Conservation (phyloP, 2,888 invertebrate species). For the Eupithecia inturbata region DNA sequence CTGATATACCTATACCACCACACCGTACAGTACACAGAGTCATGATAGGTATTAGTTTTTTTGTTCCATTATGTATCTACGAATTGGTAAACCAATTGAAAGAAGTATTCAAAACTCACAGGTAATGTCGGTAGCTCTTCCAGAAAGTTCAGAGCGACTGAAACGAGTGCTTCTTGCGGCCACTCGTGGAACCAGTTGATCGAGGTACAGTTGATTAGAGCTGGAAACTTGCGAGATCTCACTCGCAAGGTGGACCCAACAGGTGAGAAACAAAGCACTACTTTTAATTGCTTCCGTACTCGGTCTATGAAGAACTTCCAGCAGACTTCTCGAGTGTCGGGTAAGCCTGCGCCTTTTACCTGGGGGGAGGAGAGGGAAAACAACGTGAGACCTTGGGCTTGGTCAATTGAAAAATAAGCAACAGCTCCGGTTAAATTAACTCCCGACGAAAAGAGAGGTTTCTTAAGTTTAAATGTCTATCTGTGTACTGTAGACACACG, state of each 20-base stretch:
- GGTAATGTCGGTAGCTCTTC: constrained; percentile 91
- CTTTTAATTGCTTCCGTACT: constrained; percentile 94
- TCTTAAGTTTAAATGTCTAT: background rate
- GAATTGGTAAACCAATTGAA: too few relatives aligned
- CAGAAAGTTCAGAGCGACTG: constrained; percentile 95
- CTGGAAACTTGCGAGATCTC: constrained; percentile 96
- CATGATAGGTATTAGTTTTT: too few relatives aligned
- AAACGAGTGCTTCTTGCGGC: constrained; percentile 98
- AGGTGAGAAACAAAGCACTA: constrained; percentile 98
- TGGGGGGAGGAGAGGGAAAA: constrained; percentile 46
- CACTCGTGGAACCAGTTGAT: constrained; percentile 99
- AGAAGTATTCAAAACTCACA: constrained; percentile 84
- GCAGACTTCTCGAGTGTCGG: constrained; percentile 97
- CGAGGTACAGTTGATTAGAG: constrained; percentile 96
- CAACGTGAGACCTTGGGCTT: background rate
- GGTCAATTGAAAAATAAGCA: background rate
- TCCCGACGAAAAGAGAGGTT: background rate
- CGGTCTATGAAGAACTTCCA: constrained; percentile 99
- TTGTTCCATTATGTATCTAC: too few relatives aligned
- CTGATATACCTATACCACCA: too few relatives aligned
- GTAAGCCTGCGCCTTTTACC: constrained; percentile 93
- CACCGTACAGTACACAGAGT: too few relatives aligned
- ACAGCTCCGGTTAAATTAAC: background rate
- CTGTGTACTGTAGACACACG: background rate
- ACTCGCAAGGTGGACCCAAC: constrained; percentile 97